A percentile compares a stretch with the other conserved stretches of the same genome.
phyloP scores from a whole-genome alignment of 2,888 invertebrate species.

The Polylopha cassiicola region DNA sequence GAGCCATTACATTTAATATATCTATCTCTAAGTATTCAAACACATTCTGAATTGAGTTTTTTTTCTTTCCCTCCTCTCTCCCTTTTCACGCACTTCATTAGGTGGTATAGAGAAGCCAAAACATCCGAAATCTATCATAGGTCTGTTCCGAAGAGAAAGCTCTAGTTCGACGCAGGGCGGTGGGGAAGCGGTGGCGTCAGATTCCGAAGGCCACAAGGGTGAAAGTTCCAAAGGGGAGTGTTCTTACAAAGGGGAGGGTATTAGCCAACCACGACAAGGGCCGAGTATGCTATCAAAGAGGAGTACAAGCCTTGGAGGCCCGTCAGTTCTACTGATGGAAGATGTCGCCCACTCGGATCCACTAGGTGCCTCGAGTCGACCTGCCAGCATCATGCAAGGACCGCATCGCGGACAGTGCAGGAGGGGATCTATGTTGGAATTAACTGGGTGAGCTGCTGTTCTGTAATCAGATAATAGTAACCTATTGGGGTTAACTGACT shows the following conservation, averaged over 20 bases:
- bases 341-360: slow-evolving; percentile 79
- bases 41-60: slow-evolving; percentile 50
- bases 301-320: slow-evolving; percentile 66
- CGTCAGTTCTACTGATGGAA: slow-evolving; percentile 78
- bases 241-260: slow-evolving; percentile 56
- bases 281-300: slow-evolving; percentile 63
- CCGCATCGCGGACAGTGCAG: slow-evolving; percentile 82
- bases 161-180: slow-evolving; percentile 82
- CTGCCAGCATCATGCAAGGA: slow-evolving; percentile 77
- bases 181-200: slow-evolving; percentile 72
- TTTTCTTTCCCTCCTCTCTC: slow-evolving; percentile 44
- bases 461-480: too few species aligned
- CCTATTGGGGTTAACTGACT: too few species aligned
- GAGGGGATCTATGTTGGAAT: slow-evolving; percentile 89
- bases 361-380: slow-evolving; percentile 78
- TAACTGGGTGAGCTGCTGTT: too few species aligned
- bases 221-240: slow-evolving; percentile 61
- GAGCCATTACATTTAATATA: slow-evolving; percentile 19
- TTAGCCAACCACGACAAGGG: slow-evolving; percentile 50
- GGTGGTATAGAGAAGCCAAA: slow-evolving; percentile 93
- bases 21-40: slow-evolving; percentile 32
- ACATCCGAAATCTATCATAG: slow-evolving; percentile 91
- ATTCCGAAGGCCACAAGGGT: slow-evolving; percentile 73
- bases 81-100: slow-evolving; percentile 49
- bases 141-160: slow-evolving; percentile 91